Evolutionary conservation across 2,888 invertebrate genomes (phyloP).

Genomic region (Cryptosula pallasiana): DNA sequence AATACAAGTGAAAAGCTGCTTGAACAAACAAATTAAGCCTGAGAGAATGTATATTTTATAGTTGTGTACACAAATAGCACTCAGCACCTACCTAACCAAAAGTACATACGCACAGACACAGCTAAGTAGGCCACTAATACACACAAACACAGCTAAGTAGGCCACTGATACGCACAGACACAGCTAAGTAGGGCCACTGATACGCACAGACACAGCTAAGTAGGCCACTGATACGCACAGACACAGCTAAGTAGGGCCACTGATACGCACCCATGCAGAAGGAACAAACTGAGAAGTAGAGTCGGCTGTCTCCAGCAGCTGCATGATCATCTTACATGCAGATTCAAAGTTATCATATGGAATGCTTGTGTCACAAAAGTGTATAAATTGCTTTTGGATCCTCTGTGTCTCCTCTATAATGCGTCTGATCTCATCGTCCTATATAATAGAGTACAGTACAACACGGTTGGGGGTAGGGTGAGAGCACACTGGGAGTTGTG

Average conservation of each 20-base stretch:
- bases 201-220: too few relatives aligned
- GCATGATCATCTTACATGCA: conserved; percentile 26
- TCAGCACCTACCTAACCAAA: too few relatives aligned
- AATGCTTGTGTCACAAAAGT: conserved; percentile 83
- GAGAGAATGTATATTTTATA: too few relatives aligned
- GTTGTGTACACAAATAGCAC: too few relatives aligned
- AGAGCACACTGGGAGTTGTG: too few relatives aligned
- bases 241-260: conserved; percentile 23
- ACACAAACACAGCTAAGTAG: conserved; percentile 59
- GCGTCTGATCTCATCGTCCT: conserved; percentile 20
- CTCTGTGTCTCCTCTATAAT: conserved; percentile 57
- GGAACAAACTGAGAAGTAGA: conserved; percentile 29
- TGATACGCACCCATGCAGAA: conserved; percentile 59
- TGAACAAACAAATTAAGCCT: too few relatives aligned
- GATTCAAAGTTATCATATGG: conserved; percentile 63
- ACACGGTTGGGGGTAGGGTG: too few relatives aligned
- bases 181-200: conserved; percentile 44
- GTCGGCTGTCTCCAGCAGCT: conserved; percentile 27
- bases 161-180: conserved; percentile 28
- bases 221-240: conserved; percentile 74
- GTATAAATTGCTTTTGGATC: conserved; percentile 81
- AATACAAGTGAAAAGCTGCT: too few relatives aligned
- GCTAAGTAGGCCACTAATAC: too few relatives aligned
- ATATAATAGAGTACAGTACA: too few relatives aligned
- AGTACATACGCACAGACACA: not conserved